Evolutionary conservation across 2,113 vertebrate genomes (phyloP).

Genomic region (Dicrurus megarhynchus): DNA sequence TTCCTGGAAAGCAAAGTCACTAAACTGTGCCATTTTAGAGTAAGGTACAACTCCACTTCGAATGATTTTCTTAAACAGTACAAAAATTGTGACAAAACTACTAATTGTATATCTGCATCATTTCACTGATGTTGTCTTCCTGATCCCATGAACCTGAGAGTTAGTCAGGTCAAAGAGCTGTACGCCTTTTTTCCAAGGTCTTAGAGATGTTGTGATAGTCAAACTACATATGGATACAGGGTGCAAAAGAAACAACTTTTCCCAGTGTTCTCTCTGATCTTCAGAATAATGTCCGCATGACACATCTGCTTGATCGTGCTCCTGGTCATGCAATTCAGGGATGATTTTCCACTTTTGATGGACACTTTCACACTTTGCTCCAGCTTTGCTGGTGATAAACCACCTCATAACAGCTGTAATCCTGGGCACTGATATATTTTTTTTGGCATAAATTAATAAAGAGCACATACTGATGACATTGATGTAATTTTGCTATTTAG

Average conservation of each 20-base stretch:
- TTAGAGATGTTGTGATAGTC: neutral
- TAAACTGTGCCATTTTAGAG: neutral
- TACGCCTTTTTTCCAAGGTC: neutral
- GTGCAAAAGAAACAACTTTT: neutral
- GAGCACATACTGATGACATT: fast-evolving
- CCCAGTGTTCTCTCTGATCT: neutral
- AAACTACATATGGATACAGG: neutral
- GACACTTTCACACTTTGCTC: neutral
- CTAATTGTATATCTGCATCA: neutral
- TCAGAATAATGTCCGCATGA: neutral
- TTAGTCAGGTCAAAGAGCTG: neutral
- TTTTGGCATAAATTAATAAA: neutral
- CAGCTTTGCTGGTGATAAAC: neutral
- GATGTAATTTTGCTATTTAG: neutral
- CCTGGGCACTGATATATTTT: neutral
- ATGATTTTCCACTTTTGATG: neutral
- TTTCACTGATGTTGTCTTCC: neutral
- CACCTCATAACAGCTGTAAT: neutral
- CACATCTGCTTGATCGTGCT: neutral
- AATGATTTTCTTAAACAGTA: neutral
- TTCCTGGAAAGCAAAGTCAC: neutral
- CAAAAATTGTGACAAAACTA: neutral
- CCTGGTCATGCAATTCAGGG: neutral
- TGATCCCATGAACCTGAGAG: neutral
- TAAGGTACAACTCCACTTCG: neutral